Base-by-base conservation (phyloP, 2,797 vertebrate genomes). In the Gallinago solitaria region DNA sequence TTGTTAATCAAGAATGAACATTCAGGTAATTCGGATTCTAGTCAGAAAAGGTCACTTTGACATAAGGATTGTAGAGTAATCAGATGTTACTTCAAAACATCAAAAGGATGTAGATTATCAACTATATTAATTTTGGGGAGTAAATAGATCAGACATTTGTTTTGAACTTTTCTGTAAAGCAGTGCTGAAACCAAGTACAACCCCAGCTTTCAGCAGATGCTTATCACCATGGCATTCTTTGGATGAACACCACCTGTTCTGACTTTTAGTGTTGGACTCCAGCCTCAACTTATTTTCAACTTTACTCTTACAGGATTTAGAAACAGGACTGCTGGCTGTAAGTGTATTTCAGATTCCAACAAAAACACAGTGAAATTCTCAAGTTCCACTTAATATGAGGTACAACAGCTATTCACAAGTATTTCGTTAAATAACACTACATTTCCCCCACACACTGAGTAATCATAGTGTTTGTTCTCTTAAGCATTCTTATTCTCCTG, bases 401-500 rank as follows among this genome's bases (percentile, higher is more conserved):
- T 25, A 51, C 35, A 70, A 50, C 23, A 61, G 28, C 64, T 41
- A 35, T 25, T 70, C 8, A 54, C 5, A 83, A 43, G 13, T 21
- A 33, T 68, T 64, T 73, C 14, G 37, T 33, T 33, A 67, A 35
- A 16, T 48, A 68, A 67, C 33, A 28, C 17, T 33, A 5, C 2
- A 17, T 11, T 30, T 27, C 11, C 16, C 16, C 1, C 16, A 1
- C 0, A 1, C 14, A 6, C 20, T 27, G 17, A 94, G 30, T n/a
- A 76, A 51, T 47, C 20, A 35, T 5, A 71, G n/a, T 9, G 51
- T 64, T 81, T 47, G 60, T 48, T 43, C 43, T 43, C 43, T 43
- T 43, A 43, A 43, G 43, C 43, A 17, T 43, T 43, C 19, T 27
- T 43, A 33, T 12, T 43, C 43, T 53, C 37, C 71, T 67, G 28